Conservation (phyloP, 2,888 invertebrate species). For the Latrodectus hesperus region DNA sequence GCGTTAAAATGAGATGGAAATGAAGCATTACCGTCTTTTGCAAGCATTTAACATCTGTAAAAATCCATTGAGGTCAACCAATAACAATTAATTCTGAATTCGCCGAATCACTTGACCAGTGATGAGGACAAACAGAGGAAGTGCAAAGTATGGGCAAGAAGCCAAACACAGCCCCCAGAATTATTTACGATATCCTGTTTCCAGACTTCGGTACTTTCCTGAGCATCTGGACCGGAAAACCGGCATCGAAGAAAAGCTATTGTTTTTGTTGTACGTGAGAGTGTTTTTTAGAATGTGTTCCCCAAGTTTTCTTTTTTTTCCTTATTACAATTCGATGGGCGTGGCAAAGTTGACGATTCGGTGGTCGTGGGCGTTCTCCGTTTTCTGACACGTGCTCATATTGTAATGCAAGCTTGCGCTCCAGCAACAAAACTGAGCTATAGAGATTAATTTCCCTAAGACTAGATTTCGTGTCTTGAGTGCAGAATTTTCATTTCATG, state of each 20-base stretch:
- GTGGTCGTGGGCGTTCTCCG: too few species aligned
- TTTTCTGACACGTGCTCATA: too few species aligned
- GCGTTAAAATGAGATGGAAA: not conserved
- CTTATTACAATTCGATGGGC: too few species aligned
- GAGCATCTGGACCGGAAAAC: not conserved
- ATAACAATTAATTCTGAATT: constrained; percentile 16
- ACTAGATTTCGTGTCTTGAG: too few species aligned
- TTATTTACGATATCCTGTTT: constrained; percentile 17
- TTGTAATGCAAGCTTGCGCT: too few species aligned
- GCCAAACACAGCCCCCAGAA: constrained; percentile 9
- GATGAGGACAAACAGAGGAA: too few species aligned
- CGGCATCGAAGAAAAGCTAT: not conserved
- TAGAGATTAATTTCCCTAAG: too few species aligned
- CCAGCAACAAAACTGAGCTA: too few species aligned
- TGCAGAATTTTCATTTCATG: too few species aligned
- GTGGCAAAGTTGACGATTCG: not conserved
- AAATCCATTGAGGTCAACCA: not conserved
- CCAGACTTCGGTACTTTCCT: not conserved
- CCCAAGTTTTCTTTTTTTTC: too few species aligned
- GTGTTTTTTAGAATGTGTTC: not conserved
- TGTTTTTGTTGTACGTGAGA: not conserved
- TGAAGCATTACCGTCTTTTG: not conserved
- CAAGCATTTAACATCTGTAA: constrained; percentile 13
- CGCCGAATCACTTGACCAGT: not conserved
- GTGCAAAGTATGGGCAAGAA: not conserved